A percentile compares a stretch with the other conserved stretches of the same genome.
Evolutionary conservation across 2,888 invertebrate species (phyloP).

Genomic region (Nomada fabriciana): DNA sequence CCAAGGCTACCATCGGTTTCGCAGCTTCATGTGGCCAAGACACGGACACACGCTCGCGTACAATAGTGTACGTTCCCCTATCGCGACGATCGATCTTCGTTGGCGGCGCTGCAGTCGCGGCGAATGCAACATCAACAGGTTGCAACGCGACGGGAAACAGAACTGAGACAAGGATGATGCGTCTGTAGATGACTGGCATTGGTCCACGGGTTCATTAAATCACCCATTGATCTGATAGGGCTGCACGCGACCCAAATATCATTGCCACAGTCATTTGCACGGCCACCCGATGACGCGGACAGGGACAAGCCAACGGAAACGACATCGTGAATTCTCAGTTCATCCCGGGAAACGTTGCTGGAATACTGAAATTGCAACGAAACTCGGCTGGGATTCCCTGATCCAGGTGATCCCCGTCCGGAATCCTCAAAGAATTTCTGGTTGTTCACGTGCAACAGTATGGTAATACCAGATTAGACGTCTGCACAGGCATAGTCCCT

Average conservation of each 20-base stretch:
- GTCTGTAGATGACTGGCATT: conserved; percentile 9
- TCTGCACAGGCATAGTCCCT: too few relatives aligned
- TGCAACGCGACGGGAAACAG: conserved; percentile 60
- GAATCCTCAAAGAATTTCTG: not conserved
- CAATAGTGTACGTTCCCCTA: conserved; percentile 1
- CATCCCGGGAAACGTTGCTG: not conserved
- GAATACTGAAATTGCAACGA: not conserved
- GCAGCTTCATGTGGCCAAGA: not conserved
- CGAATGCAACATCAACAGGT: conserved; percentile 74
- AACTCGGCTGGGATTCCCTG: not conserved
- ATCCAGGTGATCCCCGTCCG: not conserved
- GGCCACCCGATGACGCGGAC: conserved; percentile 12
- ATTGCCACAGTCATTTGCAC: too few relatives aligned
- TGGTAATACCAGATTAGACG: too few relatives aligned
- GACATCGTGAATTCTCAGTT: not conserved
- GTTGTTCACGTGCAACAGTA: not conserved
- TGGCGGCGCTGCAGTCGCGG: conserved; percentile 37
- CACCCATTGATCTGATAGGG: not conserved
- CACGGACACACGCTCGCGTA: not conserved
- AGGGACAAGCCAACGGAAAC: not conserved
- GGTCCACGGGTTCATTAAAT: conserved; percentile 41
- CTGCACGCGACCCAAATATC: conserved; percentile 25
- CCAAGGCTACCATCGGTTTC: too few relatives aligned
- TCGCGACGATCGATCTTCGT: conserved; percentile 46
- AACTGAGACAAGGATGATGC: conserved; percentile 27